These are phyloP conservation scores for Acleris literana DNA, from an alignment of 2,888 invertebrate genomes.

Conservation along the genomic window DNA sequence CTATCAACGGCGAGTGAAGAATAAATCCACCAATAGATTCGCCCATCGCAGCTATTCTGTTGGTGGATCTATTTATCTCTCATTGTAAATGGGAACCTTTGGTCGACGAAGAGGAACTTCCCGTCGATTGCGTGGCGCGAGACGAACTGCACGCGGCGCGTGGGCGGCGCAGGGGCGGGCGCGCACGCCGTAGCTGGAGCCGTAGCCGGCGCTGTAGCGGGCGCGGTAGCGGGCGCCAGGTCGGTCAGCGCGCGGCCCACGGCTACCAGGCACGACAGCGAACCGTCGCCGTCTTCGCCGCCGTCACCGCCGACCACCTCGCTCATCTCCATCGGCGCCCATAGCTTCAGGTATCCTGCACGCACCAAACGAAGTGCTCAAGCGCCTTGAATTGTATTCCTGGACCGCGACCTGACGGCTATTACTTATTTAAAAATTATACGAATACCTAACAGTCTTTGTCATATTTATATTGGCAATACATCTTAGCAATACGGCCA, in stretches of 20 bases:
- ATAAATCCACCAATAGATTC: no score
- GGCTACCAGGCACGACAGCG: slow-evolving; percentile 94
- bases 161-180: slow-evolving; percentile 64
- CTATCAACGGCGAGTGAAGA: no score
- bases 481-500: no score
- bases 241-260: slow-evolving; percentile 90
- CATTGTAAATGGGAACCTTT: slow-evolving; percentile 84
- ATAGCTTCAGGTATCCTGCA: slow-evolving; percentile 92
- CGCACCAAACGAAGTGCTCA: not conserved
- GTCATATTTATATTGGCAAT: no score
- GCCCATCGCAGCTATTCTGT: not conserved
- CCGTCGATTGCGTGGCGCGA: slow-evolving; percentile 95
- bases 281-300: slow-evolving; percentile 75
- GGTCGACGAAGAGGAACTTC: slow-evolving; percentile 96
- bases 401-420: no score
- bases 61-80: no score
- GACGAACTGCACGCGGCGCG: slow-evolving; percentile 88
- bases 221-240: slow-evolving; percentile 65
- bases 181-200: not conserved
- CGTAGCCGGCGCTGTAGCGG: slow-evolving; percentile 58
- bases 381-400: no score
- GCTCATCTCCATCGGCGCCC: slow-evolving; percentile 91
- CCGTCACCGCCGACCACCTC: slow-evolving; percentile 84
- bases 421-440: no score
- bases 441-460: no score